These are phyloP conservation scores for Pimephales promelas DNA, from an alignment of 2,113 vertebrate species.

Conservation along the genomic window DNA sequence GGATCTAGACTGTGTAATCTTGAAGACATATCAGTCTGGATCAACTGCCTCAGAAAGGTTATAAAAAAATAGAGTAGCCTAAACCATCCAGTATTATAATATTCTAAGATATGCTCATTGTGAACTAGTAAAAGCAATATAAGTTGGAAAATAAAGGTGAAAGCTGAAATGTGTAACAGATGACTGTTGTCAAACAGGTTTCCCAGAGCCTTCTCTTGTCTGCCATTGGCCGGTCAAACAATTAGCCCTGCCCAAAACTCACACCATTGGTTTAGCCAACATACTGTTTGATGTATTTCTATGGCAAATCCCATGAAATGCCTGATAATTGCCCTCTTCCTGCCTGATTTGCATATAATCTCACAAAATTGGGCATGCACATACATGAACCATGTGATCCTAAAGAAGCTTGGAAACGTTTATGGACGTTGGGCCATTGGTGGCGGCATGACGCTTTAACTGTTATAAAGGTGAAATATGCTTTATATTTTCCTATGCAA, in stretches of 20 bases:
- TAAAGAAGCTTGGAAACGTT: too few relatives aligned
- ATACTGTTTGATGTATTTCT: neutral
- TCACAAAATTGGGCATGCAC: too few relatives aligned
- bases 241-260: neutral
- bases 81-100: neutral
- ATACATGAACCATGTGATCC: too few relatives aligned
- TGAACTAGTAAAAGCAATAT: neutral
- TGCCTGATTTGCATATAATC: too few relatives aligned
- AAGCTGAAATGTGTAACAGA: neutral
- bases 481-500: too few relatives aligned
- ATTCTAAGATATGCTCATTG: neutral
- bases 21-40: neutral
- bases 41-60: neutral
- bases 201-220: neutral
- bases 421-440: too few relatives aligned
- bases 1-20: conserved; percentile 1
- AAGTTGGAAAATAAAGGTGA: neutral
- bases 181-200: neutral
- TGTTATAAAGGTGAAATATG: too few relatives aligned
- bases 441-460: too few relatives aligned
- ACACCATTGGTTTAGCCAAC: neutral
- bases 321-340: too few relatives aligned
- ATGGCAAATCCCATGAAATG: too few relatives aligned
- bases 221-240: neutral
- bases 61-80: neutral